Percentiles rank a stretch among this genome's conserved stretches.
Conservation (phyloP, 2,888 invertebrate species). For the Acronicta psi region DNA sequence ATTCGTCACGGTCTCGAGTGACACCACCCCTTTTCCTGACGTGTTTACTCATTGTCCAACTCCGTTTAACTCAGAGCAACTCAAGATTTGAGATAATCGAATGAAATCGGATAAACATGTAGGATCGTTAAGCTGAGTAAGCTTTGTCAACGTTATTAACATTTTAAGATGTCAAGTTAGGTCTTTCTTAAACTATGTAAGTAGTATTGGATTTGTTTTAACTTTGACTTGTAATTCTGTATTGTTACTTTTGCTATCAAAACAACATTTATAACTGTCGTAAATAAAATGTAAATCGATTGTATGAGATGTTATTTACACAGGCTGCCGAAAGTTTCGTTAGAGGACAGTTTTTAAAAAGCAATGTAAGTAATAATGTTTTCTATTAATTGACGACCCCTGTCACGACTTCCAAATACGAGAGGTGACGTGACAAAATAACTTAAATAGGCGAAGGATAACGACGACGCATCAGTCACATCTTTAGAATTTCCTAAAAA, state of each 20-base stretch:
- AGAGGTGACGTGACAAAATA: conserved; percentile 43
- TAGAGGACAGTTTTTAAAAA: too few species aligned
- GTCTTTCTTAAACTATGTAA: conserved; percentile 12
- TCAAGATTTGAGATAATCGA: conserved; percentile 51
- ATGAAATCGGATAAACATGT: conserved; percentile 52
- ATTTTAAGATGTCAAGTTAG: conserved; percentile 21
- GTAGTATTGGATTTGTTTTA: conserved; percentile 6
- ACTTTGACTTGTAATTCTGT: conserved; percentile 1
- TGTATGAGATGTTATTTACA: conserved; percentile 7
- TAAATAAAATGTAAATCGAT: conserved; percentile 1
- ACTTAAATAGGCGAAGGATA: conserved; percentile 23
- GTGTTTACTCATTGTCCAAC: conserved; percentile 49
- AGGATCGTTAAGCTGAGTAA: conserved; percentile 32
- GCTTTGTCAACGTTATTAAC: conserved; percentile 45
- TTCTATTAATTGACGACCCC: conserved; percentile 44
- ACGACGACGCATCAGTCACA: conserved; percentile 40
- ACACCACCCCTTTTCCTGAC: conserved; percentile 53
- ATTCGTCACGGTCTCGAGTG: conserved; percentile 69
- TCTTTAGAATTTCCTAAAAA: conserved; percentile 23
- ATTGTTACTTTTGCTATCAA: too few species aligned
- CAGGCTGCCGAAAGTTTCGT: conserved; percentile 4
- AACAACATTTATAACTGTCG: not conserved
- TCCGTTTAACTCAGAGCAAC: conserved; percentile 17
- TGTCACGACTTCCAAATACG: conserved; percentile 37
- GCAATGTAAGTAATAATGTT: not conserved